These are phyloP conservation scores for Aricia artaxerxes DNA, from an alignment of 2,888 invertebrate species.

Conservation along the genomic window DNA sequence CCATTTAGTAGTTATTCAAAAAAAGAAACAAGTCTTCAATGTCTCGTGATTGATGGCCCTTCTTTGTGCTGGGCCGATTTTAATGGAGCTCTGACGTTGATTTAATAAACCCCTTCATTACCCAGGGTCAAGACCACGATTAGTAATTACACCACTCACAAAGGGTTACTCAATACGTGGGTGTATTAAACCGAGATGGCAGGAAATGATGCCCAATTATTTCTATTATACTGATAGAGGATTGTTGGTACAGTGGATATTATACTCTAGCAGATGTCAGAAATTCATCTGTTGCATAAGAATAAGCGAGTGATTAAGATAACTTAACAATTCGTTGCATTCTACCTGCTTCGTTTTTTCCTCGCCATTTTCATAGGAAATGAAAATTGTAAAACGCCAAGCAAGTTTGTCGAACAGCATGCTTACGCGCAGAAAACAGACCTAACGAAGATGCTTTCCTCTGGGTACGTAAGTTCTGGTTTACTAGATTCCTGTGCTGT, in stretches of 20 bases:
- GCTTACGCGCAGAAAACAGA: not conserved
- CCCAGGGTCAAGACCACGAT: slow-evolving; percentile 49
- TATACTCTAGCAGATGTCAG: not conserved
- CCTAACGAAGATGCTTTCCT: not conserved
- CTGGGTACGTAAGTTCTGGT: not conserved
- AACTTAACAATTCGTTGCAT: not conserved
- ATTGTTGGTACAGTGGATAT: not conserved
- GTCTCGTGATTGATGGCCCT: slow-evolving; percentile 69
- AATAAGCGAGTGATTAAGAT: not conserved
- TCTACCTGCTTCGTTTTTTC: not conserved
- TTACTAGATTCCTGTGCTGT: not conserved
- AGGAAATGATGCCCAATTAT: slow-evolving; percentile 12
- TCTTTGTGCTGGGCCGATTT: slow-evolving; percentile 58
- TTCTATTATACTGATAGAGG: not conserved
- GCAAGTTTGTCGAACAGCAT: not conserved
- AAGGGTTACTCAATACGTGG: slow-evolving; percentile 35
- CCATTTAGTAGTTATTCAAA: slow-evolving; percentile 10
- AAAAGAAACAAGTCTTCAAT: slow-evolving; percentile 42
- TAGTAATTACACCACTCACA: slow-evolving; percentile 47
- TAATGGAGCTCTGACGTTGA: slow-evolving; percentile 78
- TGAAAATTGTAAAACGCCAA: not conserved
- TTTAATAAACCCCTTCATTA: slow-evolving; percentile 80
- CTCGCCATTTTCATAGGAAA: not conserved
- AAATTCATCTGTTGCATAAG: not conserved
- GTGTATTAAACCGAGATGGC: slow-evolving; percentile 30